Evolutionary conservation across 2,797 vertebrate genomes (phyloP).

Genomic region (Hypotaenidia okinawae): DNA sequence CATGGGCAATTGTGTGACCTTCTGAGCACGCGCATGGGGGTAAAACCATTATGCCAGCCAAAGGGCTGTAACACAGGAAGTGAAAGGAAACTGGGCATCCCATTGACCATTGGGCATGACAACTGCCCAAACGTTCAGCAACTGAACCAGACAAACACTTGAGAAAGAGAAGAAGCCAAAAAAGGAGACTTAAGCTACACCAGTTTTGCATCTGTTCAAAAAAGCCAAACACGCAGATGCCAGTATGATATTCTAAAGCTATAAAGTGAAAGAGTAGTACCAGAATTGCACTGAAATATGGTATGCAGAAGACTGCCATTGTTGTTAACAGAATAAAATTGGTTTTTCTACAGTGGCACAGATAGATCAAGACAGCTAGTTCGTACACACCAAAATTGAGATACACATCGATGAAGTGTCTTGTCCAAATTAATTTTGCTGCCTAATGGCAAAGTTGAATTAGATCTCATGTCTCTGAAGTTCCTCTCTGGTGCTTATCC

Average conservation of each 20-base stretch:
- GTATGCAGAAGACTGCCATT: neutral
- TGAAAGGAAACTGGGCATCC: neutral
- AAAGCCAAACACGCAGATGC: neutral
- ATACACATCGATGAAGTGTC: neutral
- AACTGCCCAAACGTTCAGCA: neutral
- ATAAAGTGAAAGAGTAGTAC: neutral
- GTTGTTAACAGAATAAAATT: neutral
- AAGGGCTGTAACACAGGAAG: neutral
- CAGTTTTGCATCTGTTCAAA: neutral
- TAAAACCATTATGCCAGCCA: neutral
- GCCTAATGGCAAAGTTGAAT: neutral
- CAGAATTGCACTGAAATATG: neutral
- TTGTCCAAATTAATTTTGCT: neutral
- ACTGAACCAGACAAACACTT: neutral
- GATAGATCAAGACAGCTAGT: fast-evolving
- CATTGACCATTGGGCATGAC: neutral
- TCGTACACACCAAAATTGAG: neutral
- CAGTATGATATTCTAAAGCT: neutral
- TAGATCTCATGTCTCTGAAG: neutral
- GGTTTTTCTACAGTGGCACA: neutral
- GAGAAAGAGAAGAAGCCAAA: neutral
- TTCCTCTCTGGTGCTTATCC: neutral
- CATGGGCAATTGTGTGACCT: fast-evolving
- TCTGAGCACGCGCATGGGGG: fast-evolving
- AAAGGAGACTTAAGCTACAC: neutral